Conservation (phyloP, 2,888 invertebrate genomes). For the Brachypalpus laphriformis region DNA sequence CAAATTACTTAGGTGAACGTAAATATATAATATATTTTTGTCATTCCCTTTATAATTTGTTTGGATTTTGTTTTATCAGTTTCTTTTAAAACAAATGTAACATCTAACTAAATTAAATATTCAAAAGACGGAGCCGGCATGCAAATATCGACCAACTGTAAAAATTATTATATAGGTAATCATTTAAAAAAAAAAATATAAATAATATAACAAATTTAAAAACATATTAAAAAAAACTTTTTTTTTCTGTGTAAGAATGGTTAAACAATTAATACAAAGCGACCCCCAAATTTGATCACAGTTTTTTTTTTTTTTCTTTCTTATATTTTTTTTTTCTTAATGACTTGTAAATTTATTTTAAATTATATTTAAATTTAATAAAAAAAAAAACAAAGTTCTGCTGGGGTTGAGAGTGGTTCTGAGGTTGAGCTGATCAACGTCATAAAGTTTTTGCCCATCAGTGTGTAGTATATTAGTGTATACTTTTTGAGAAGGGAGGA, state of each 20-base stretch:
- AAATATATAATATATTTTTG: constrained; percentile 3
- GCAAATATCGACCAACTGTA: constrained; percentile 84
- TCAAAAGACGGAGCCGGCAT: constrained; percentile 84
- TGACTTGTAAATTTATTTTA: constrained; percentile 41
- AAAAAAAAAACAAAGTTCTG: constrained; percentile 38
- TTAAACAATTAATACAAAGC: constrained; percentile 71
- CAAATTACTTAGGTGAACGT: constrained; percentile 27
- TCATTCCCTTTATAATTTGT: constrained; percentile 32
- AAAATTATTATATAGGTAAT: constrained; percentile 79
- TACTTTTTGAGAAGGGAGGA: constrained; percentile 52
- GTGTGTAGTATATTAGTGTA: constrained; percentile 61
- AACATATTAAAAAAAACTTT: constrained; percentile 24
- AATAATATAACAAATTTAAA: constrained; percentile 68
- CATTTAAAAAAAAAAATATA: constrained; percentile 61
- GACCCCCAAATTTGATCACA: constrained; percentile 73
- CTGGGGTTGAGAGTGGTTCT: constrained; percentile 61
- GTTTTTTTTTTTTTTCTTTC: constrained; percentile 39
- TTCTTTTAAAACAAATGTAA: constrained; percentile 45
- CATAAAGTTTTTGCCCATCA: constrained; percentile 62
- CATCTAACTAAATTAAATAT: constrained; percentile 75
- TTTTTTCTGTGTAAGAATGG: constrained; percentile 41
- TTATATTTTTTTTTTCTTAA: constrained; percentile 28
- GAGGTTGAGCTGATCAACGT: constrained; percentile 61
- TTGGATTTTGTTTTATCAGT: neutral
- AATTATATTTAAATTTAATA: constrained; percentile 26